Evolutionary conservation across 2,888 invertebrate genomes (phyloP).

Genomic region (Macropis europaea): DNA sequence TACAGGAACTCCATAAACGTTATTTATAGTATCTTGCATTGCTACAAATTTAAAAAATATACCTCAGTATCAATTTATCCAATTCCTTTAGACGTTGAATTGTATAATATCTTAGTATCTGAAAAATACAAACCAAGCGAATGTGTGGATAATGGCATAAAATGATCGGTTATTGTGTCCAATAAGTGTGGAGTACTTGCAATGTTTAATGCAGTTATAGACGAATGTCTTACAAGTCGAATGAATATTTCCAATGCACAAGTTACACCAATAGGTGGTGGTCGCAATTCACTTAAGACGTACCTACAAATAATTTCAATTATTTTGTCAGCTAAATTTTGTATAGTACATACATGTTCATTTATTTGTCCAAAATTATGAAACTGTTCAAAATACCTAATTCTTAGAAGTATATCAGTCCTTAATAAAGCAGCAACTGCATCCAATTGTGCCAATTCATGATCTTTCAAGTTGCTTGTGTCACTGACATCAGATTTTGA

Average conservation of each 20-base stretch:
- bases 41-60: slow-evolving; percentile 28
- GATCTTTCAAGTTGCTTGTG: slow-evolving; percentile 89
- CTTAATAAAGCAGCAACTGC: slow-evolving; percentile 87
- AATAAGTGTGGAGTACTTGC: slow-evolving; percentile 85
- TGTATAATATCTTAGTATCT: not conserved
- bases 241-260: slow-evolving; percentile 90
- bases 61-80: not conserved
- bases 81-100: not conserved
- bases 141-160: slow-evolving; percentile 81
- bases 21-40: slow-evolving; percentile 77
- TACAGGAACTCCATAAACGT: slow-evolving; percentile 85
- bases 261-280: slow-evolving; percentile 87
- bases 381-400: slow-evolving; percentile 80
- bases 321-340: not conserved
- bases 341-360: not conserved
- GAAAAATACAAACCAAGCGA: slow-evolving; percentile 53
- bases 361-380: not conserved
- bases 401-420: slow-evolving; percentile 88
- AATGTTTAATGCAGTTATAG: slow-evolving; percentile 84
- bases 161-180: slow-evolving; percentile 82
- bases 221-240: slow-evolving; percentile 89
- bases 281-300: slow-evolving; percentile 86
- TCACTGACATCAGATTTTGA: slow-evolving; percentile 78
- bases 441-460: slow-evolving; percentile 92
- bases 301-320: slow-evolving; percentile 81